Percentiles rank a stretch among this genome's conserved stretches.
These are phyloP conservation scores for Holacanthella duospinosa DNA, from an alignment of 2,888 invertebrate species.

Conservation along the genomic window DNA sequence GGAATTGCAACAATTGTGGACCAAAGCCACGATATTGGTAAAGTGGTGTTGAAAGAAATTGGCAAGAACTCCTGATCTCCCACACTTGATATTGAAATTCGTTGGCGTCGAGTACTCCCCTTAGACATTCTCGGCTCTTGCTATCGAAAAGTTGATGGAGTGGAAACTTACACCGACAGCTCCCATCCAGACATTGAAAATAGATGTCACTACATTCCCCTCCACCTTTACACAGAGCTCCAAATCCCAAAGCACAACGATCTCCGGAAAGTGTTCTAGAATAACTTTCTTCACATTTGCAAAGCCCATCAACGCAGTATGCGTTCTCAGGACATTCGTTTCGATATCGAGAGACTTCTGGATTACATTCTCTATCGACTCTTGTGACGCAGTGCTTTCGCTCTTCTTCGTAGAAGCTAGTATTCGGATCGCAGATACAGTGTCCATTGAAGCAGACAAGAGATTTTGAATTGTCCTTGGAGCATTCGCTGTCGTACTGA, in stretches of 20 bases:
- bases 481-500: slow-evolving; percentile 22
- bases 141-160: slow-evolving; percentile 23
- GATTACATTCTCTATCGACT: slow-evolving; percentile 27
- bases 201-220: slow-evolving; percentile 18
- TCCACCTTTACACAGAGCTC: slow-evolving; percentile 5
- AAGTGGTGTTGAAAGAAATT: too few relatives aligned
- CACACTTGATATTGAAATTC: too few relatives aligned
- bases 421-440: slow-evolving; percentile 20
- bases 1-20: too few relatives aligned
- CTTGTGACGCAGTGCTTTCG: slow-evolving; percentile 21
- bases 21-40: too few relatives aligned
- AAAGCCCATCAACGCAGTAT: slow-evolving; percentile 22
- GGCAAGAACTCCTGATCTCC: too few relatives aligned
- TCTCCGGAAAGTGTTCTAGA: slow-evolving; percentile 16
- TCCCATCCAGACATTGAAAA: slow-evolving; percentile 21
- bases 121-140: slow-evolving; percentile 16
- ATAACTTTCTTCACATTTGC: slow-evolving; percentile 18
- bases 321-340: slow-evolving; percentile 29
- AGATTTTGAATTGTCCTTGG: slow-evolving; percentile 13
- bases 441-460: slow-evolving; percentile 18
- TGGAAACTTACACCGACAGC: slow-evolving; percentile 25
- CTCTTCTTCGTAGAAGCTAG: slow-evolving; percentile 24
- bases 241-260: slow-evolving; percentile 17
- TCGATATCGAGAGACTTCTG: slow-evolving; percentile 14
- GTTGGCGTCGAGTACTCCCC: too few relatives aligned